Evolutionary conservation across 2,113 vertebrate species (phyloP).

Genomic region (Sapayoa aenigma): DNA sequence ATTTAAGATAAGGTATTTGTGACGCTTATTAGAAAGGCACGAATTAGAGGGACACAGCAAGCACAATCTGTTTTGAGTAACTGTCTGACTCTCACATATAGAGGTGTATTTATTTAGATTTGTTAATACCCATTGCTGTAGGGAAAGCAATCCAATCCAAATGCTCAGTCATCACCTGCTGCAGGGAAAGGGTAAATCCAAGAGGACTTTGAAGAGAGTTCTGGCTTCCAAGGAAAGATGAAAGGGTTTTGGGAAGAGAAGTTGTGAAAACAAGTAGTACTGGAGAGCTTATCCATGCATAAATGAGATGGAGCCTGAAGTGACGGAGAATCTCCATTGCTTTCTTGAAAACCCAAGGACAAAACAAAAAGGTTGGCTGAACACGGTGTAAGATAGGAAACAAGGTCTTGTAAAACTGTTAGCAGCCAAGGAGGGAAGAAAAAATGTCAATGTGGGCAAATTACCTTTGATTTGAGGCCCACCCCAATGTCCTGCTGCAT

Average conservation of each 20-base stretch:
- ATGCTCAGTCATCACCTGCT: not conserved
- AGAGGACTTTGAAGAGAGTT: not conserved
- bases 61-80: not conserved
- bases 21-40: not conserved
- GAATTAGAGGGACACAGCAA: not conserved
- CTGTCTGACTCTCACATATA: not conserved
- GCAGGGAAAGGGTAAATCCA: not conserved
- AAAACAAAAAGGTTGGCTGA: not conserved
- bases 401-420: not conserved
- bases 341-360: not conserved
- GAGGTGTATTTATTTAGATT: not conserved
- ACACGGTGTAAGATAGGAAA: not conserved
- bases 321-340: not conserved
- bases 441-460: not conserved
- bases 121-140: not conserved
- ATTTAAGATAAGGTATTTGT: not conserved
- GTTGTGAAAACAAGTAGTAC: conserved; percentile 24
- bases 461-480: not conserved
- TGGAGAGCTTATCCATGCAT: conserved; percentile 23
- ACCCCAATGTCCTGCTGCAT: not conserved
- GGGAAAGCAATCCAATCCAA: not conserved
- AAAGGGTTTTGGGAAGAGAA: conserved; percentile 29
- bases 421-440: not conserved
- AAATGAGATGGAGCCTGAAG: conserved; percentile 22
- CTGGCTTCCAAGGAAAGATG: conserved; percentile 2